Conservation (phyloP, 2,888 invertebrate genomes). For the Gortyna flavago region DNA sequence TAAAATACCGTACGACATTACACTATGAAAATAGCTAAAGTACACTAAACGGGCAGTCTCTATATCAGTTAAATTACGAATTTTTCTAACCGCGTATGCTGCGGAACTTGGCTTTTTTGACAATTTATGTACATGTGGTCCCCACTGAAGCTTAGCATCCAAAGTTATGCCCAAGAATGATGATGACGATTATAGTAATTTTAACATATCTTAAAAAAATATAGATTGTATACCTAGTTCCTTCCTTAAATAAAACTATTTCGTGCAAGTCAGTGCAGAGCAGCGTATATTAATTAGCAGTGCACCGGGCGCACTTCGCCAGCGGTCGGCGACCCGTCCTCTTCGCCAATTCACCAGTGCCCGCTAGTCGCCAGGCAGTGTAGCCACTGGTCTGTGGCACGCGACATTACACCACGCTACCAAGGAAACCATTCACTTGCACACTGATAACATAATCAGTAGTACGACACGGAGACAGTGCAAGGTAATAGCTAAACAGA, state of each 20-base stretch:
- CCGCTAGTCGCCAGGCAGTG: conserved; percentile 41
- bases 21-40: too few species aligned
- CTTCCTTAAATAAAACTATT: not conserved
- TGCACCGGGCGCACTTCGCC: conserved; percentile 6
- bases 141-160: too few species aligned
- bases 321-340: conserved; percentile 40
- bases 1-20: too few species aligned
- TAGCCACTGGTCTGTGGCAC: conserved; percentile 37
- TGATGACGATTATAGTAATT: not conserved
- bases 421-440: conserved; percentile 38
- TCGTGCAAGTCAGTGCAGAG: conserved; percentile 26
- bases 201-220: not conserved
- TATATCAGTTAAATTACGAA: too few species aligned
- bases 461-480: conserved; percentile 5
- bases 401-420: conserved; percentile 22
- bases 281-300: conserved; percentile 42
- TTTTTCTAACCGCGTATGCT: too few species aligned
- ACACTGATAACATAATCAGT: conserved; percentile 43
- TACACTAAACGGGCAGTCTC: too few species aligned
- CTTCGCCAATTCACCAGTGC: not conserved
- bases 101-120: too few species aligned
- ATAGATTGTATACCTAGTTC: not conserved
- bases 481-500: not conserved
- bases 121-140: too few species aligned
- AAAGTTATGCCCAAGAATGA: too few species aligned